Evolutionary conservation across 2,113 vertebrate genomes (phyloP), one percentile per base, ranked within the genome.

Genomic region (Polypterus bichir): DNA sequence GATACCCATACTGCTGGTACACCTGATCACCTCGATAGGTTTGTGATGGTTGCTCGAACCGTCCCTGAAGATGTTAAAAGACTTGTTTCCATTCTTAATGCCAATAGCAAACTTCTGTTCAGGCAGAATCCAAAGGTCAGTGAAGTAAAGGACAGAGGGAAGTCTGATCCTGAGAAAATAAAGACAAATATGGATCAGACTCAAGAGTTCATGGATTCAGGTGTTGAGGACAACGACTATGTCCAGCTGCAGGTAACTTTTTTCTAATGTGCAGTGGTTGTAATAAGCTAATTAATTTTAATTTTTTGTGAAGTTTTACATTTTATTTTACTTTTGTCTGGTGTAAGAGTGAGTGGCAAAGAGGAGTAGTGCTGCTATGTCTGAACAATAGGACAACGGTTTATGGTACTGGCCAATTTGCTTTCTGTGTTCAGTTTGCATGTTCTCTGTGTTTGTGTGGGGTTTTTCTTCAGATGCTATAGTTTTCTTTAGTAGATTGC

Each of bases 61-160:
- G 65, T 97, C 62, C 95, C 95, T 0, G 95, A 98, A 0, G 95
- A 98, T 0, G 74, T 93, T 65, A 94, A 90, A 72, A 83, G 88
- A 56, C 88, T 98, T 11, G 82, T 89, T 5, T 94, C 94, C 51
- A 97, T 97, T 45, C 70, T 95, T 71, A 91, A 92, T 4, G 94
- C 92, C 57, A 98, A 98, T 0, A 86, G 89, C 51, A 94, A 84
- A 69, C 90, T 98, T 51, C 86, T 98, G 57, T 98, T 97, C 75
- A 89, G 73, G 65, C 78, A 65, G 56, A 71, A n/a, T 0, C 59
- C 65, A 58, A 67, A 66, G 9, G 2, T 27, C 57, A 44, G 27
- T 68, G 6, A 82, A 76, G 45, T 83, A 77, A 67, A 83, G 83
- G 8, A 44, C 56, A 0, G 68, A 73, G 1, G 64, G 27, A 27